Evolutionary conservation across 2,888 invertebrate genomes (phyloP).

Genomic region (Tetragnatha montana): DNA sequence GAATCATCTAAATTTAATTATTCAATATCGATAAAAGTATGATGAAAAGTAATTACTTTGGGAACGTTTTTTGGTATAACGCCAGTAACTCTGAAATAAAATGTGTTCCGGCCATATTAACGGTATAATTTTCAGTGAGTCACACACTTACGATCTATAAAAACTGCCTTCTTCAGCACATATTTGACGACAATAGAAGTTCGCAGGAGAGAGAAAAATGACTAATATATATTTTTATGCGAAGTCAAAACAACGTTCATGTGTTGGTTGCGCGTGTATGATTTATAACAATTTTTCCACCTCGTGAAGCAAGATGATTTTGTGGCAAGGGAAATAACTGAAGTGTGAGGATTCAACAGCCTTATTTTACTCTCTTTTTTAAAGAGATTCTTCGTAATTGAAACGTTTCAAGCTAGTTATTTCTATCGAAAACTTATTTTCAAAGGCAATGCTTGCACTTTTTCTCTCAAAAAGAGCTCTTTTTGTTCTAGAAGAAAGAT

Average conservation of each 20-base stretch:
- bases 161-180: neutral
- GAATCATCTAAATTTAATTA: neutral
- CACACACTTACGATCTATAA: too few species aligned
- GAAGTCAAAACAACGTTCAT: neutral
- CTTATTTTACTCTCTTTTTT: too few species aligned
- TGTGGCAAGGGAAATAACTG: neutral
- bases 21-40: neutral
- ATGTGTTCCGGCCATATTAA: neutral
- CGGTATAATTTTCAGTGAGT: neutral
- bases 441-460: too few species aligned
- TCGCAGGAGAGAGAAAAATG: neutral
- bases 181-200: neutral
- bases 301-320: conserved; percentile 9
- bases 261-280: neutral
- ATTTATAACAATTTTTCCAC: conserved; percentile 34
- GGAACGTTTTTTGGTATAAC: neutral
- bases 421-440: too few species aligned
- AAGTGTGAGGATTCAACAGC: too few species aligned
- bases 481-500: too few species aligned
- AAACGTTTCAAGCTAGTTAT: too few species aligned
- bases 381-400: too few species aligned
- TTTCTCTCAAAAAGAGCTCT: too few species aligned
- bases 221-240: neutral
- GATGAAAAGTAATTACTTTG: neutral
- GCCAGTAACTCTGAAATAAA: neutral